These are phyloP conservation scores for Furcula furcula DNA, from an alignment of 2,888 invertebrate genomes.

Conservation along the genomic window DNA sequence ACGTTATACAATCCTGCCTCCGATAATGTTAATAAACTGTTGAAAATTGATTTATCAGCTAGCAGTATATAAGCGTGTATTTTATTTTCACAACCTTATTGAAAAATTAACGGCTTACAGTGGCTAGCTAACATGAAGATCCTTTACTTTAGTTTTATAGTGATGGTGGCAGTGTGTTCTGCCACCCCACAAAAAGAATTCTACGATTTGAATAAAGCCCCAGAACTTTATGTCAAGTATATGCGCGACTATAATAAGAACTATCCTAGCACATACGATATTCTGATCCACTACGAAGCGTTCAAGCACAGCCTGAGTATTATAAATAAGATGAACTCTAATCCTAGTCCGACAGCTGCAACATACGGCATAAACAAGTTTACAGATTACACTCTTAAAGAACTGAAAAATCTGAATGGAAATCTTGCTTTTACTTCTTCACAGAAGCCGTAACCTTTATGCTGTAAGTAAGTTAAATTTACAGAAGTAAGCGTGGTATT, in stretches of 20 bases:
- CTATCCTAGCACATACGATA: slow-evolving; percentile 2
- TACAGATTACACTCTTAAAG: slow-evolving; percentile 5
- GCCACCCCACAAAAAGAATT: background rate
- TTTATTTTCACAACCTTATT: background rate
- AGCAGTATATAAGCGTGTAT: background rate
- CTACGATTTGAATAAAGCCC: slow-evolving; percentile 8
- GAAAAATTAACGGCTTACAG: too few species aligned
- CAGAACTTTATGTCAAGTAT: slow-evolving; percentile 8
- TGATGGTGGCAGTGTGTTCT: background rate
- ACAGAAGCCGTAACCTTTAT: too few species aligned
- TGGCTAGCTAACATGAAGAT: too few species aligned
- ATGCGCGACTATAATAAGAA: slow-evolving; percentile 7
- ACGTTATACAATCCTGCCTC: background rate
- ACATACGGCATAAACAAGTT: slow-evolving; percentile 4
- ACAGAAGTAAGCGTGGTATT: too few species aligned
- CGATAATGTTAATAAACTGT: background rate
- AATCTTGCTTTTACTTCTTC: too few species aligned
- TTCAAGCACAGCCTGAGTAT: slow-evolving; percentile 1
- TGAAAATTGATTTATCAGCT: background rate
- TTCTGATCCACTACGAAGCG: slow-evolving; percentile 9
- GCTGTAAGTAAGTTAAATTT: too few species aligned
- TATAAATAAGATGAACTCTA: slow-evolving; percentile 4
- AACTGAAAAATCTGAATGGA: background rate
- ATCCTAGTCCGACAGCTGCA: background rate
- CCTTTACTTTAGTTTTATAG: background rate